Conservation (phyloP, 2,888 invertebrate genomes). For the Phorcus lineatus region DNA sequence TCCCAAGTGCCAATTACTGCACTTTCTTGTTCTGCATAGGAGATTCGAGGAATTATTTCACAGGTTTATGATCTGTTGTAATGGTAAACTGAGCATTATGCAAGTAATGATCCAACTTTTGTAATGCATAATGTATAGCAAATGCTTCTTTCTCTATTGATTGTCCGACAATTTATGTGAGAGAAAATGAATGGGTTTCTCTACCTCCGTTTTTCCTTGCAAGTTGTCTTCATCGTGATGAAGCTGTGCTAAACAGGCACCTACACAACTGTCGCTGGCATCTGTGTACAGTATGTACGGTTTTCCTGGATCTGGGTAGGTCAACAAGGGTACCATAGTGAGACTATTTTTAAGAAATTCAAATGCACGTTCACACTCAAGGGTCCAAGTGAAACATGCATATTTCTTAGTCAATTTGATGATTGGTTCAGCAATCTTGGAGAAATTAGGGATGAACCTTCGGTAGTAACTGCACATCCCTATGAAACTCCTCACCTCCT, state of each 20-base stretch:
- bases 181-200: no score
- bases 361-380: not conserved
- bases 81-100: slow-evolving; percentile 1
- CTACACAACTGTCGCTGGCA: no score
- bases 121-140: not conserved
- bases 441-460: no score
- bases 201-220: no score
- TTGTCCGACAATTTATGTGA: no score
- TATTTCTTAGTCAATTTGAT: not conserved
- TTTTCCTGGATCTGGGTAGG: not conserved
- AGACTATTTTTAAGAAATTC: not conserved
- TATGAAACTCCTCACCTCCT: not conserved
- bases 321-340: not conserved
- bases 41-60: slow-evolving; percentile 6
- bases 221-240: no score
- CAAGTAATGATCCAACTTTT: slow-evolving; percentile 9
- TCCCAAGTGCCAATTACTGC: slow-evolving; percentile 9
- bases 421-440: not conserved
- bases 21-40: no score
- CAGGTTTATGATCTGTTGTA: slow-evolving; percentile 14
- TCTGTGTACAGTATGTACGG: no score
- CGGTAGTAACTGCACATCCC: slow-evolving; percentile 20
- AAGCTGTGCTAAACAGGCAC: no score
- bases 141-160: no score
- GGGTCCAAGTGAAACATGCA: not conserved